Evolutionary conservation across 2,888 invertebrate species (phyloP).

Genomic region (Agriotes lineatus): DNA sequence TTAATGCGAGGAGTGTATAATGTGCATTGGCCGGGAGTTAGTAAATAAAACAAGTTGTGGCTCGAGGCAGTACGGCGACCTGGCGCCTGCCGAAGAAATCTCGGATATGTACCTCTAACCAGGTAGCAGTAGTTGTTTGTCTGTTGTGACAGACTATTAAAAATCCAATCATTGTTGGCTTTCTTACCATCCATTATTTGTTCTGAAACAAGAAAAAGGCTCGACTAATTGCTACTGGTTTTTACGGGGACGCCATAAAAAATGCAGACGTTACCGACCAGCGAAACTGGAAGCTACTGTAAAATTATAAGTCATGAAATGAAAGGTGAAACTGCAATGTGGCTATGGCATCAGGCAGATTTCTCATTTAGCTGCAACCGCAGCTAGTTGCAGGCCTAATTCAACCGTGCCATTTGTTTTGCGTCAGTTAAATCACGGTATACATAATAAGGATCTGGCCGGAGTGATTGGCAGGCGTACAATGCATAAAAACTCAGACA

Average conservation of each 20-base stretch:
- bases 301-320: constrained; percentile 1
- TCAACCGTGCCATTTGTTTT: constrained; percentile 44
- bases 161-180: constrained; percentile 47
- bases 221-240: constrained; percentile 31
- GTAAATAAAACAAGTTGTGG: constrained; percentile 42
- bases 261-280: neutral
- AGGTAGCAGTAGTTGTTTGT: constrained; percentile 48
- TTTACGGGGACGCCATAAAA: neutral
- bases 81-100: constrained; percentile 63
- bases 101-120: constrained; percentile 47
- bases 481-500: constrained; percentile 44
- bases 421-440: constrained; percentile 41
- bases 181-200: constrained; percentile 34
- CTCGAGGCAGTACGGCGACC: constrained; percentile 58
- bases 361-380: constrained; percentile 29
- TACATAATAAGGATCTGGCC: constrained; percentile 45
- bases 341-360: neutral
- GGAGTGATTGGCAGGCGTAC: constrained; percentile 46
- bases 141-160: constrained; percentile 51
- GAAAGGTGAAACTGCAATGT: neutral
- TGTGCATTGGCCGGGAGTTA: constrained; percentile 47
- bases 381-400: constrained; percentile 43
- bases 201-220: constrained; percentile 18
- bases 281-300: constrained; percentile 1
- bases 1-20: constrained; percentile 49